Percentiles rank a stretch among this genome's conserved stretches.
These are phyloP conservation scores for Drosophila phalerata DNA, from an alignment of 2,888 invertebrate genomes.

Conservation along the genomic window DNA sequence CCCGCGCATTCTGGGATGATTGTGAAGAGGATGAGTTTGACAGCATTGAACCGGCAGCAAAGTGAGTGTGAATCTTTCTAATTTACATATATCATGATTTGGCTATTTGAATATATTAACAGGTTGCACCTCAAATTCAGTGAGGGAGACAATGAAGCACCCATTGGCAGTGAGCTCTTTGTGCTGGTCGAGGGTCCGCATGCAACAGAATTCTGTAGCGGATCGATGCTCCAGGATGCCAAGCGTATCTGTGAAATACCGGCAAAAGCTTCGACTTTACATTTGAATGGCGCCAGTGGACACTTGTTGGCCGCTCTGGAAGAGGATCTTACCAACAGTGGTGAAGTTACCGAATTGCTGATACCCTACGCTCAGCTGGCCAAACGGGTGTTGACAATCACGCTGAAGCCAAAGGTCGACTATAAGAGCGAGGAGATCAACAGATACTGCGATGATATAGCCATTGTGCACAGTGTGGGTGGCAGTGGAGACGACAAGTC, in stretches of 20 bases:
- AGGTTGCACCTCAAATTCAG: constrained; percentile 70
- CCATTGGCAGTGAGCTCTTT: constrained; percentile 68
- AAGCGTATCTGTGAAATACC: constrained; percentile 74
- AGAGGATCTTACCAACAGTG: constrained; percentile 81
- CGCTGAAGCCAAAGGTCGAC: constrained; percentile 82
- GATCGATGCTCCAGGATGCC: constrained; percentile 63
- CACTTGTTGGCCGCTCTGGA: constrained; percentile 78
- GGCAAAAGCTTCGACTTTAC: constrained; percentile 65
- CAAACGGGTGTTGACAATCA: constrained; percentile 78
- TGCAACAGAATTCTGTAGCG: constrained; percentile 76
- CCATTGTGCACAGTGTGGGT: constrained; percentile 80
- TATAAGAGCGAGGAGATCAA: constrained; percentile 83
- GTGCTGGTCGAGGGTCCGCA: constrained; percentile 81
- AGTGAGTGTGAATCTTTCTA: constrained; percentile 56
- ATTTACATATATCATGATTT: constrained; percentile 4
- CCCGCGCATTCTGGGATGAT: constrained; percentile 85
- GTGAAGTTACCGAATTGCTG: constrained; percentile 78
- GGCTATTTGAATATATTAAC: background rate
- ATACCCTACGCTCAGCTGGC: constrained; percentile 75
- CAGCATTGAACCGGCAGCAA: constrained; percentile 49
- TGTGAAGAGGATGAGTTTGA: constrained; percentile 83
- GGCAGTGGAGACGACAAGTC: constrained; percentile 48
- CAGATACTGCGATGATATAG: constrained; percentile 73
- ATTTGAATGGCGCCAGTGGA: constrained; percentile 50
- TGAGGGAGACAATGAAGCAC: constrained; percentile 29